phyloP scores from a whole-genome alignment of 2,797 vertebrate genomes.

The Myiothlypis chrysogaster region DNA sequence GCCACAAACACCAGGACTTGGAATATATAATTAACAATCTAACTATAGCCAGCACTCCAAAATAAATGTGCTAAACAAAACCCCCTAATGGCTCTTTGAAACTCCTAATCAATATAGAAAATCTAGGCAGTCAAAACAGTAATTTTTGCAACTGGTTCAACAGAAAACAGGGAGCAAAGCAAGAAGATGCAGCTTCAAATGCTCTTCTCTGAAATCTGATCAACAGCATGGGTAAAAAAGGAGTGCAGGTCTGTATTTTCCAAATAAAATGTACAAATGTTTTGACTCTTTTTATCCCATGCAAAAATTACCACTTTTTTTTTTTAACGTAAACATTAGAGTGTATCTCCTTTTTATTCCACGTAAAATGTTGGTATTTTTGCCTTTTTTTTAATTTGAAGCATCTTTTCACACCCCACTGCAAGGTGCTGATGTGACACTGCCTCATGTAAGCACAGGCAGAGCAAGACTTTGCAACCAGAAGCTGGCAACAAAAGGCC shows the following conservation, averaged over 20 bases:
- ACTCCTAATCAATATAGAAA: not conserved
- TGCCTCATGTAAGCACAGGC: accelerated
- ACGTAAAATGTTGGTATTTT: accelerated
- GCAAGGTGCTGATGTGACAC: not conserved
- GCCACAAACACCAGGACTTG: not conserved
- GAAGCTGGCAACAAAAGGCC: not conserved
- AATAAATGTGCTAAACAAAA: not conserved
- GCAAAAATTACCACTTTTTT: not conserved
- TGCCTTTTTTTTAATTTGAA: not conserved
- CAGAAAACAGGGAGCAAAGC: not conserved
- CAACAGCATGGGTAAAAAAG: not conserved
- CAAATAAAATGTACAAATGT: accelerated
- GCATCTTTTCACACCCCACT: not conserved
- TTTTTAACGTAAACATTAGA: not conserved
- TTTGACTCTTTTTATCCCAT: not conserved
- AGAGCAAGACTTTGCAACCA: accelerated
- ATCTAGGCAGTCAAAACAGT: not conserved
- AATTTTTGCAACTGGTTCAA: not conserved
- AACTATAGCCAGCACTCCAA: not conserved
- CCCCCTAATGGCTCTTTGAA: not conserved
- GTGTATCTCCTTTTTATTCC: accelerated
- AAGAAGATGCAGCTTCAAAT: not conserved
- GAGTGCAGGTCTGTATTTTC: accelerated
- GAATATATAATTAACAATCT: not conserved
- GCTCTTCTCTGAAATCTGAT: not conserved